Percentiles rank a stretch among this genome's conserved stretches.
These are phyloP conservation scores for Alces alces DNA, from an alignment of 2,113 vertebrate species.

Conservation along the genomic window DNA sequence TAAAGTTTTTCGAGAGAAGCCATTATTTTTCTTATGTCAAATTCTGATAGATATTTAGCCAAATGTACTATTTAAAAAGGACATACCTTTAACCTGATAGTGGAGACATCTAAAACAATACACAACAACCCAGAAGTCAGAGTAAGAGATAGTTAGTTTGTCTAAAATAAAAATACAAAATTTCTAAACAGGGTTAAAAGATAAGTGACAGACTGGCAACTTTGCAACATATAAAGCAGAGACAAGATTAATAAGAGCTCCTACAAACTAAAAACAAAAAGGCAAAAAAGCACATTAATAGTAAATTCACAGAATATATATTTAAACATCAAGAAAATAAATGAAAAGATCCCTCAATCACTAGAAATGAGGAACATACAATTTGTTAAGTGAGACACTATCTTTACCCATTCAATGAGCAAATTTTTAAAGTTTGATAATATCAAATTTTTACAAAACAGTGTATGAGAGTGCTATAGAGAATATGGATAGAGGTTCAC, in stretches of 20 bases:
- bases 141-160: neutral
- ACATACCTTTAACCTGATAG: neutral
- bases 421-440: neutral
- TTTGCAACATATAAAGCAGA: neutral
- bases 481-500: neutral
- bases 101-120: neutral
- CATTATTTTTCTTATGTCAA: neutral
- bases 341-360: neutral
- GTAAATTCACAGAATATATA: neutral
- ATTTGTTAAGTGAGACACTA: neutral
- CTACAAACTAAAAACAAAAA: neutral
- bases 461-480: neutral
- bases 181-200: neutral
- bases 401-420: neutral
- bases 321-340: neutral
- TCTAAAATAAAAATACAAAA: neutral
- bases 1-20: neutral
- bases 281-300: neutral
- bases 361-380: neutral
- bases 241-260: neutral
- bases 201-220: neutral
- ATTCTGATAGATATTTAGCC: neutral
- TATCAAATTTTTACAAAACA: neutral
- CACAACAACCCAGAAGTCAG: neutral
- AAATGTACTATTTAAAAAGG: neutral